Evolutionary conservation across 1,140 invertebrate genomes (phyloP).

Genomic region (Drosophila gunungcola): DNA sequence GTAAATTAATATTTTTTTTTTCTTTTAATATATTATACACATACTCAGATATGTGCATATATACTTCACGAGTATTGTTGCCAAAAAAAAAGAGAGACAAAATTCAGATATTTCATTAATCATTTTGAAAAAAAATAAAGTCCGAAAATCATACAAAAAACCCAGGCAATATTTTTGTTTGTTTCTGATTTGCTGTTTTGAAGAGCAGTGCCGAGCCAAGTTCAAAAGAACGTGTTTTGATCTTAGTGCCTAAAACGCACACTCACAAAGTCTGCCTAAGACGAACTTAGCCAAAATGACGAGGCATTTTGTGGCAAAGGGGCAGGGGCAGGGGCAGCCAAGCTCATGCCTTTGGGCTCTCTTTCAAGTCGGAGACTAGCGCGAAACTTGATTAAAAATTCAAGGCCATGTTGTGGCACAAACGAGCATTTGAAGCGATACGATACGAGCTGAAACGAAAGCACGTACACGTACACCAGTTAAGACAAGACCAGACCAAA

Average conservation of each 20-base stretch:
- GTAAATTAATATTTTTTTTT: slow-evolving; percentile 61
- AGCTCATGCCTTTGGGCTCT: slow-evolving; percentile 58
- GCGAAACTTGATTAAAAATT: slow-evolving; percentile 83
- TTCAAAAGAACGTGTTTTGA: slow-evolving; percentile 79
- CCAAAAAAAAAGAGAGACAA: slow-evolving; percentile 26
- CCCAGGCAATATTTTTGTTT: slow-evolving; percentile 32
- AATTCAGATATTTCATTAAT: slow-evolving; percentile 65
- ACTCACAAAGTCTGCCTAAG: slow-evolving; percentile 28
- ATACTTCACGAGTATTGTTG: slow-evolving; percentile 17
- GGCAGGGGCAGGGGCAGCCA: slow-evolving; percentile 13
- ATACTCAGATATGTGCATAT: slow-evolving; percentile 6
- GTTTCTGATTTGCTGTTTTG: slow-evolving; percentile 32
- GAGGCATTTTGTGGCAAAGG: slow-evolving; percentile 25
- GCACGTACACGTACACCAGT: slow-evolving; percentile 19
- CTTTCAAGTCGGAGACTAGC: slow-evolving; percentile 47
- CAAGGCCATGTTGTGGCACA: slow-evolving; percentile 79
- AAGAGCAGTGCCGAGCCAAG: slow-evolving; percentile 54
- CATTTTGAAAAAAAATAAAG: slow-evolving; percentile 58
- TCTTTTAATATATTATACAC: slow-evolving; percentile 44
- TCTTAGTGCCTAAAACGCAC: slow-evolving; percentile 64
- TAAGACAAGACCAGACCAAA: slow-evolving; percentile 17
- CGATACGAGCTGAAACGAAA: slow-evolving; percentile 42
- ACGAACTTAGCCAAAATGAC: slow-evolving; percentile 54
- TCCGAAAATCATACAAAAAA: slow-evolving; percentile 42
- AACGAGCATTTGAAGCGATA: slow-evolving; percentile 59